phyloP scores from a whole-genome alignment of 2,113 vertebrate species.

The Brevimyrus niger region DNA sequence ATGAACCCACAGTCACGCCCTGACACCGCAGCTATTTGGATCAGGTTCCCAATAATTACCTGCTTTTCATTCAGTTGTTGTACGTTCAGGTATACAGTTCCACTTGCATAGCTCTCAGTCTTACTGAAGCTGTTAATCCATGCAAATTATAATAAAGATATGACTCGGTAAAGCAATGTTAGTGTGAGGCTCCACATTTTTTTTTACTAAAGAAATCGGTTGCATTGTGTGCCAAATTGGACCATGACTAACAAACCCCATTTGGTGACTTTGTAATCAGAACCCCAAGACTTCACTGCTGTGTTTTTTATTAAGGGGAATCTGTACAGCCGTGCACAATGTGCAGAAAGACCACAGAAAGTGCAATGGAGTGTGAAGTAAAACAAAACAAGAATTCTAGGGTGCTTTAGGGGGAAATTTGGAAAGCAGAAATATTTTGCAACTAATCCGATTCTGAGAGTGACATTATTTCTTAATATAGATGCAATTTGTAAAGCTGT shows the following conservation, averaged over 20 bases:
- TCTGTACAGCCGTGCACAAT: neutral
- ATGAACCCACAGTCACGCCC: neutral
- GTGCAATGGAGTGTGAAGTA: neutral
- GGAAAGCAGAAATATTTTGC: neutral
- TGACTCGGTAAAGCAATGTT: neutral
- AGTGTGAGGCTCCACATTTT: neutral
- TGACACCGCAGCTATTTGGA: neutral
- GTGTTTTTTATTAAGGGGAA: neutral
- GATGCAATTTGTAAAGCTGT: neutral
- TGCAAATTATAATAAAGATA: neutral
- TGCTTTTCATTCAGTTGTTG: neutral
- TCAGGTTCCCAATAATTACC: neutral
- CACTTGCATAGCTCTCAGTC: neutral
- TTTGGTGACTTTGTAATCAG: neutral
- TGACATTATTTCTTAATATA: neutral
- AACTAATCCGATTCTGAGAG: neutral
- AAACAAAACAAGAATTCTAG: neutral
- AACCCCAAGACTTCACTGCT: too few relatives aligned
- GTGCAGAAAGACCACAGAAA: neutral
- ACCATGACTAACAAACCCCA: neutral
- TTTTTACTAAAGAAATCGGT: neutral
- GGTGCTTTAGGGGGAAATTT: neutral
- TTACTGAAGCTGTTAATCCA: neutral
- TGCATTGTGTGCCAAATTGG: neutral
- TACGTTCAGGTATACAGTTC: neutral